Evolutionary conservation across 2,888 invertebrate species (phyloP).

Genomic region (Luperina nickerlii): DNA sequence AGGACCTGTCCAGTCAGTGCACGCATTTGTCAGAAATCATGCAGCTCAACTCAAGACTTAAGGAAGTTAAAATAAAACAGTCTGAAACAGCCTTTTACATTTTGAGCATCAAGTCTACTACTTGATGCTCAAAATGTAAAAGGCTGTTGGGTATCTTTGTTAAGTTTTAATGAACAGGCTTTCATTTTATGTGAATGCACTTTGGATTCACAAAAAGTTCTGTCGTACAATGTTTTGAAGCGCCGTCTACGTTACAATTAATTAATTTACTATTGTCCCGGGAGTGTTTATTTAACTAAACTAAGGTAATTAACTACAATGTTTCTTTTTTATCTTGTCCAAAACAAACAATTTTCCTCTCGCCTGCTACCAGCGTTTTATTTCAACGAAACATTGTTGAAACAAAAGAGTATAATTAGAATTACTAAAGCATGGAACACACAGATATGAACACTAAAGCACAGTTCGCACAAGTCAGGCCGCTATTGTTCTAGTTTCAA

Average conservation of each 20-base stretch:
- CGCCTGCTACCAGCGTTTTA: not conserved
- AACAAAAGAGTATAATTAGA: constrained; percentile 9
- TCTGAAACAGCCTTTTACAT: no score
- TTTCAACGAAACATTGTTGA: not conserved
- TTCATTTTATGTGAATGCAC: not conserved
- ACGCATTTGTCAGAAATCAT: no score
- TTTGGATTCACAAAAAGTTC: not conserved
- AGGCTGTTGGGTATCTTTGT: not conserved
- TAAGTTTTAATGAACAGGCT: not conserved
- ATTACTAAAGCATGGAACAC: constrained; percentile 5
- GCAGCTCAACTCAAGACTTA: no score
- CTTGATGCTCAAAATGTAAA: not conserved
- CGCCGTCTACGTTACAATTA: not conserved
- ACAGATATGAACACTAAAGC: constrained; percentile 9
- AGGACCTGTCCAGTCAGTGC: no score
- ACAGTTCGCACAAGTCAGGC: constrained; percentile 1
- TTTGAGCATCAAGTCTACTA: no score
- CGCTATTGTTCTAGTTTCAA: constrained; percentile 23
- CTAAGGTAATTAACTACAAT: not conserved
- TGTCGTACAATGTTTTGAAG: not conserved
- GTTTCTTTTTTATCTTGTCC: not conserved
- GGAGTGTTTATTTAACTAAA: not conserved
- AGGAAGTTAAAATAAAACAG: no score
- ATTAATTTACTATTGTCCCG: not conserved
- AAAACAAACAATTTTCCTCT: not conserved